These are phyloP conservation scores for Mormyrus proboscirostris DNA, from an alignment of 2,797 vertebrate genomes.

Conservation along the genomic window DNA sequence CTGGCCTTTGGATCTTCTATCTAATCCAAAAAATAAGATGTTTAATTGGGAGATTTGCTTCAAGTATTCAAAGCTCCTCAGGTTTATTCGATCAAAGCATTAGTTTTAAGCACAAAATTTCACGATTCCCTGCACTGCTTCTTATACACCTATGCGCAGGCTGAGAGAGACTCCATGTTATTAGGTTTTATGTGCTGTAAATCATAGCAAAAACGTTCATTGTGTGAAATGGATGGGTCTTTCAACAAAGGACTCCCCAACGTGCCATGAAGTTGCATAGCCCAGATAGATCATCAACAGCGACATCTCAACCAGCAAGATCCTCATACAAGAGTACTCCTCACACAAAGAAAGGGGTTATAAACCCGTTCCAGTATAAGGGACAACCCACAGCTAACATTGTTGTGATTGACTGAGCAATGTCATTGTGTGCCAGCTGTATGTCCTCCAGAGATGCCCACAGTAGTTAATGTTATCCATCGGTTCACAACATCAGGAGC, in stretches of 20 bases:
- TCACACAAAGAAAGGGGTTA: constrained; percentile 27
- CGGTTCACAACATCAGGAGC: neutral
- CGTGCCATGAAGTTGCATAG: neutral
- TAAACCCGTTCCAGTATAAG: constrained; percentile 25
- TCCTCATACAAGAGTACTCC: neutral
- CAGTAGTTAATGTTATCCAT: neutral
- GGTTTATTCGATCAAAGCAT: neutral
- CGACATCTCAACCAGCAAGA: neutral
- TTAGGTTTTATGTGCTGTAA: neutral
- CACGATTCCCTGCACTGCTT: neutral
- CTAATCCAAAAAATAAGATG: neutral
- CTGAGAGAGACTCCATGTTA: neutral
- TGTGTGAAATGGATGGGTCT: neutral
- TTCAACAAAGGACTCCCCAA: neutral
- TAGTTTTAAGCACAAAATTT: neutral
- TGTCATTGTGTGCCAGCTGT: neutral
- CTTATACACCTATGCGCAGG: neutral
- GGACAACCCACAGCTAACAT: constrained; percentile 8
- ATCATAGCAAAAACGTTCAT: neutral
- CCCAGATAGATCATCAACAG: neutral
- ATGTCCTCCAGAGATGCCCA: neutral
- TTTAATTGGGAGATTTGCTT: neutral
- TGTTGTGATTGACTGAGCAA: constrained; percentile 33
- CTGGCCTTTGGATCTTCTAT: neutral
- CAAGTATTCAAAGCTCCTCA: neutral